Base-by-base conservation (phyloP, 2,888 invertebrate species). In the Boloria euphrosyne region DNA sequence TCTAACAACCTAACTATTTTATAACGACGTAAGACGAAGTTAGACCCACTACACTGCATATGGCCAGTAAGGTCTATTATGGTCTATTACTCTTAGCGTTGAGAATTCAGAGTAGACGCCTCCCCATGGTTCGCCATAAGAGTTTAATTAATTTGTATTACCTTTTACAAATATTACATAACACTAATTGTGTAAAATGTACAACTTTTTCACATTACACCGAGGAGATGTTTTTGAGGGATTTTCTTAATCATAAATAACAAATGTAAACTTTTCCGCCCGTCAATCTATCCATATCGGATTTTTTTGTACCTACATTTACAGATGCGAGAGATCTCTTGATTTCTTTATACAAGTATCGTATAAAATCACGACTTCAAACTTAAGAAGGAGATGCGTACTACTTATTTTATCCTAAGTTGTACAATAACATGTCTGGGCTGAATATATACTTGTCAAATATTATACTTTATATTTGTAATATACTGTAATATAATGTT, bases 211-310 rank as follows among this genome's bases (percentile, higher is more conserved):
- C 14, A 46, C 57, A 66, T 62, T 67, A 68, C 63, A 67, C 78
- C 79, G n/a, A 77, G 79, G 80, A 59, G 66, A 88, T 88, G 84
- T 88, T 86, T 13, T 62, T 51, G 82, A 78, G 80, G 80, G 76
- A 80, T 83, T 83, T 84, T 82, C 84, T 88, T 81, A 87, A 79
- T 82, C 87, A 89, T 87, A 89, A 87, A 86, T 89, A 90, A 90
- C 84, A 86, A 88, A 89, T 86, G 85, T 84, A 80, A 88, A 87
- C 80, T 88, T 88, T 80, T 80, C 78, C 80, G 74, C 81, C 76
- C 80, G 82, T 83, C 85, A 84, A 87, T 85, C 83, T 87, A 84
- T 87, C 86, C 86, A 80, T 82, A 81, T 80, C 82, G 27, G 51
- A 16, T 17, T 49, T 49, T 53, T 57, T 51, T 43, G 1, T 43